Evolutionary conservation across 2,113 vertebrate genomes (phyloP).

Genomic region (Cyprinodon tularosa): DNA sequence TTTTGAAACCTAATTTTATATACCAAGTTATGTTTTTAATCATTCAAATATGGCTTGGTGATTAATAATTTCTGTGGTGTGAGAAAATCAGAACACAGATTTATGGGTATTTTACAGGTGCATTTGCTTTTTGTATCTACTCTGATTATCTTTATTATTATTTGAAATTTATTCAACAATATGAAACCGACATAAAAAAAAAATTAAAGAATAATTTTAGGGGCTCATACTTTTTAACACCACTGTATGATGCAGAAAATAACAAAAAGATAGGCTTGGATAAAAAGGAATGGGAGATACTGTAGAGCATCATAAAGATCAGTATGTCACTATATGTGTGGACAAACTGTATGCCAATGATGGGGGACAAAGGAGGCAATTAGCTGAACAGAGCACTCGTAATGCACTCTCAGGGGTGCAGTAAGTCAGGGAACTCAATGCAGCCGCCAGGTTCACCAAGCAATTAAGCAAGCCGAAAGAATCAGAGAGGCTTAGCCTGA

Average conservation of each 20-base stretch:
- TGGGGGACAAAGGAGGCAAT: conserved; percentile 70
- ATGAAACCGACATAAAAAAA: too few species aligned
- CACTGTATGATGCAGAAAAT: conserved; percentile 7
- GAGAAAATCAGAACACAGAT: too few species aligned
- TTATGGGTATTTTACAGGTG: background rate
- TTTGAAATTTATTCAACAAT: background rate
- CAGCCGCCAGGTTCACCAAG: conserved; percentile 69
- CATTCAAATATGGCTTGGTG: too few species aligned
- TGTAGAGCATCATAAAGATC: conserved; percentile 19
- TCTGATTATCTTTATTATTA: background rate
- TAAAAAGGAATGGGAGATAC: conserved; percentile 17
- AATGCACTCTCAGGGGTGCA: conserved; percentile 71
- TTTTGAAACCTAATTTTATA: too few species aligned
- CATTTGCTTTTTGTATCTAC: background rate
- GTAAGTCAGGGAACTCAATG: conserved; percentile 68
- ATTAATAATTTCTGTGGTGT: too few species aligned
- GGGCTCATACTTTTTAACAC: too few species aligned
- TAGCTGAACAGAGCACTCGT: conserved; percentile 70
- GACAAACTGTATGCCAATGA: conserved; percentile 65
- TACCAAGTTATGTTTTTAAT: too few species aligned
- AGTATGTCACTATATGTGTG: conserved; percentile 53
- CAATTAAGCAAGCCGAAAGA: conserved; percentile 72
- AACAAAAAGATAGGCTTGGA: conserved; percentile 1
- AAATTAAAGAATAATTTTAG: background rate
- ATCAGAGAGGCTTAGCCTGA: conserved; percentile 71